phyloP scores from a whole-genome alignment of 1,140 invertebrate genomes.

The honey bee (Apis mellifera) region Amel_HAv3.1 CM009933.2:3256001-3256500 shows the following conservation, averaged over 20 bases:
- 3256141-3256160: neutral
- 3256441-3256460: too few species aligned
- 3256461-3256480: too few species aligned
- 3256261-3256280: neutral
- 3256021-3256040: neutral
- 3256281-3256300: neutral
- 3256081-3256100: neutral
- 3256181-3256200: neutral
- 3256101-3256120: constrained; percentile 10
- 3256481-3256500: too few species aligned
- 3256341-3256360: neutral
- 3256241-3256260: neutral
- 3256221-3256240: neutral
- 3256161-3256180: neutral
- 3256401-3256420: too few species aligned
- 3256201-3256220: neutral
- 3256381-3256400: neutral
- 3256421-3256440: too few species aligned
- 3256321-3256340: neutral
- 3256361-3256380: neutral
- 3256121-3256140: constrained; percentile 32
- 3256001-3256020: neutral
- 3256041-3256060: neutral
- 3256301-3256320: neutral
- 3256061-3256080: neutral